A percentile compares a stretch with the other conserved stretches of the same genome.
These are phyloP conservation scores for Pheosia gnoma DNA, from an alignment of 2,888 invertebrate genomes.

Conservation along the genomic window DNA sequence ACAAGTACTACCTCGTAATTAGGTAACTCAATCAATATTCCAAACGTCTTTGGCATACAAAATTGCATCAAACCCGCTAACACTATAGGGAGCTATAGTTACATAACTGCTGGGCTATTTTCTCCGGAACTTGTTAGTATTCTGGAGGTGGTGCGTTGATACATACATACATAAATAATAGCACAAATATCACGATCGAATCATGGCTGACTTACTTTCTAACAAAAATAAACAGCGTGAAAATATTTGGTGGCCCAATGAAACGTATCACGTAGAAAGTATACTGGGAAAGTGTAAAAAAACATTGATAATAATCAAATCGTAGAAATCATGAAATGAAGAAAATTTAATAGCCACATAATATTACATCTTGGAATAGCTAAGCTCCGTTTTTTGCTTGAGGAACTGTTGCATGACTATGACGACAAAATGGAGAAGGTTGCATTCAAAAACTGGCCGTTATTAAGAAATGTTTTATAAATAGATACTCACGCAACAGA, in stretches of 20 bases:
- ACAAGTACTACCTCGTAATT: constrained; percentile 8
- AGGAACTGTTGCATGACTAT: too few relatives aligned
- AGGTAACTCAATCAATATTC: constrained; percentile 38
- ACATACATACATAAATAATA: constrained; percentile 22
- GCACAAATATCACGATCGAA: constrained; percentile 8
- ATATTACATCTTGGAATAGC: too few relatives aligned
- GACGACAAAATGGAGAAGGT: too few relatives aligned
- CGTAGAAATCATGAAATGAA: not conserved
- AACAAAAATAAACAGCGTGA: constrained; percentile 9
- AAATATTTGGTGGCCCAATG: not conserved
- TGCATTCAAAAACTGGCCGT: too few relatives aligned
- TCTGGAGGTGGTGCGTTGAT: constrained; percentile 46
- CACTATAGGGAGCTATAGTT: constrained; percentile 33
- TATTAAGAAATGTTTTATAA: too few relatives aligned
- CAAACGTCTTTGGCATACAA: constrained; percentile 27
- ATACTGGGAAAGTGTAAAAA: not conserved
- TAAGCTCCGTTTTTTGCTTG: too few relatives aligned
- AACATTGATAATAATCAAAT: not conserved
- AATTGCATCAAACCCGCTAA: constrained; percentile 28
- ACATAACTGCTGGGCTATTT: constrained; percentile 55
- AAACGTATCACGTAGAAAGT: constrained; percentile 1
- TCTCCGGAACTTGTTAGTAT: constrained; percentile 74
- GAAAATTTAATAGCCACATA: not conserved
- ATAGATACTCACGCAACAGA: too few relatives aligned
- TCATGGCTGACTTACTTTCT: constrained; percentile 31